phyloP scores from a whole-genome alignment of 2,888 invertebrate genomes.

The Augiades crinisus region DNA sequence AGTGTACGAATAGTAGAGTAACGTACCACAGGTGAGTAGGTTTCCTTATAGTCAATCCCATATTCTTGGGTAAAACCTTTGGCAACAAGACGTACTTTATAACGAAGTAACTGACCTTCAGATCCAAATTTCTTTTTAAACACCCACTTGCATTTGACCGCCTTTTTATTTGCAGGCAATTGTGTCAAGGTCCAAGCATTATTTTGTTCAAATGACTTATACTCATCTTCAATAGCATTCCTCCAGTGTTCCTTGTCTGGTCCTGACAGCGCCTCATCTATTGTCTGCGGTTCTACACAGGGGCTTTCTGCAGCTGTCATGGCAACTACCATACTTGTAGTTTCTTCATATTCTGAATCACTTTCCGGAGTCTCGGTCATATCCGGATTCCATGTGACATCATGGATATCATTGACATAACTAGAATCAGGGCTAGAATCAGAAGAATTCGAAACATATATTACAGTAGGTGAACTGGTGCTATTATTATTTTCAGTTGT shows the following conservation, averaged over 20 bases:
- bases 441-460: too few relatives aligned
- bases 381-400: slow-evolving; percentile 11
- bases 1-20: slow-evolving; percentile 23
- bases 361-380: too few relatives aligned
- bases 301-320: too few relatives aligned
- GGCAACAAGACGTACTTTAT: neutral
- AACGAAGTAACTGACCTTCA: neutral
- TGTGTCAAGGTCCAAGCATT: slow-evolving; percentile 28
- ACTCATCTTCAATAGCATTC: slow-evolving; percentile 27
- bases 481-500: too few relatives aligned
- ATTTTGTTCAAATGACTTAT: slow-evolving; percentile 29
- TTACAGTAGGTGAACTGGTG: too few relatives aligned
- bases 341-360: too few relatives aligned
- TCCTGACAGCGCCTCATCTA: slow-evolving; percentile 27
- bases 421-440: too few relatives aligned
- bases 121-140: neutral
- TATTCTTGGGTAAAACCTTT: slow-evolving; percentile 21
- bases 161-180: neutral
- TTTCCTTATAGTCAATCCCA: slow-evolving; percentile 22
- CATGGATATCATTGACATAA: too few relatives aligned
- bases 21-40: slow-evolving; percentile 23
- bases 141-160: neutral
- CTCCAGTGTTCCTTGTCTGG: slow-evolving; percentile 31
- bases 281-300: neutral
- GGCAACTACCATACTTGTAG: too few relatives aligned